These are phyloP conservation scores for Myiagra hebetior DNA, from an alignment of 2,113 vertebrate genomes.

Conservation along the genomic window DNA sequence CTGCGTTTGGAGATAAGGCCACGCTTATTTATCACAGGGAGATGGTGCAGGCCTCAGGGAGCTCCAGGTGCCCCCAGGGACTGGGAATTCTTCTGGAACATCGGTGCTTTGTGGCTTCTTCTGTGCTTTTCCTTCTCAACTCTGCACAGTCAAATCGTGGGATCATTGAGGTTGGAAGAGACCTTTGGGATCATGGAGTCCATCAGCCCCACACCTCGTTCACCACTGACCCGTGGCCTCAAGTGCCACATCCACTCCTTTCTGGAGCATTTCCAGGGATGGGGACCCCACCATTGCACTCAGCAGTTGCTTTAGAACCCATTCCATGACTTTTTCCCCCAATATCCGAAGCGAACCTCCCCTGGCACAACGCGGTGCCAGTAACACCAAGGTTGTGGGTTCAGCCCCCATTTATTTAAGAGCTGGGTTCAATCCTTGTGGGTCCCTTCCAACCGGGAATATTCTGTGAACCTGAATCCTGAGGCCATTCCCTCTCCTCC, in stretches of 20 bases:
- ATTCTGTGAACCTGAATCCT: neutral
- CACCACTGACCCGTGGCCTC: fast-evolving
- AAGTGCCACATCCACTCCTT: neutral
- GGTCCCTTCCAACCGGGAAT: neutral
- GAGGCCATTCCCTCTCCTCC: neutral
- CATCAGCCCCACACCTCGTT: neutral
- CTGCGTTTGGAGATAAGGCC: slow-evolving; percentile 29
- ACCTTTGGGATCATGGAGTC: fast-evolving
- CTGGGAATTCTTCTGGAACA: neutral
- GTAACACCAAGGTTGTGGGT: neutral
- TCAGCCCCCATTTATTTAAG: neutral
- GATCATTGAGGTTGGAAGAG: neutral
- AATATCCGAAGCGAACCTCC: fast-evolving
- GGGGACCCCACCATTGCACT: neutral
- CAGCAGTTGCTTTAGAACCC: neutral
- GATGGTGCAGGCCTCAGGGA: neutral
- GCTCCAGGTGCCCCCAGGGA: fast-evolving
- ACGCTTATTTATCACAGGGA: neutral
- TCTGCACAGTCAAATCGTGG: neutral
- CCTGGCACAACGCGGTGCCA: neutral
- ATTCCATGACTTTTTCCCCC: neutral
- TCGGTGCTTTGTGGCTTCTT: fast-evolving
- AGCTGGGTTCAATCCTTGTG: neutral
- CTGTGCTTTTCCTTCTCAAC: fast-evolving
- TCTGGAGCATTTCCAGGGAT: too few relatives aligned